Base-by-base conservation (phyloP, 2,113 vertebrate genomes). In the Bufo gargarizans region DNA sequence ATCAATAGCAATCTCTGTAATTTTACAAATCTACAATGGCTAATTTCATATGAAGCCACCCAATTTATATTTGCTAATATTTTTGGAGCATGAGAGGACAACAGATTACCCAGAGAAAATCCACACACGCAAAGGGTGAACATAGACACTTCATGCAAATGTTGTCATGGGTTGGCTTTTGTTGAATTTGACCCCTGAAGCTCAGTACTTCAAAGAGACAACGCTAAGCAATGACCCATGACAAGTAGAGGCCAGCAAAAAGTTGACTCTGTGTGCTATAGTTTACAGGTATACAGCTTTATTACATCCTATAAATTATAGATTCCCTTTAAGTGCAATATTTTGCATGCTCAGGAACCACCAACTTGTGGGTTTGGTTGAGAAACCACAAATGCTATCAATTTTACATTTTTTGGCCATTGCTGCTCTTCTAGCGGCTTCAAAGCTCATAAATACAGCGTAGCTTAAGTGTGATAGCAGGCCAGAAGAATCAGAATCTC, bases 271-370 rank as follows among this genome's bases (percentile, higher is more conserved):
- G 4, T 55, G 6, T 53, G 6, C 6, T 22, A 71, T 71, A 33
- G 47, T 53, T 84, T 69, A 69, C 65, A 55, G 65, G 47, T 71
- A 14, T 33, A 71, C 19, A 12, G 45, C 10, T n/a, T 69, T 84
- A 71, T 84, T 71, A 69, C 45, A 71, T 22, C 45, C 20, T 61
- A 10, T 84, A 55, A 84, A 84, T 84, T 22, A 84, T 69, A 84
- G 49, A 84, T 69, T 83, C 49, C 22, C 81, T 69, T 67, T 69
- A 83, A 83, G 61, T 83, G 81, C 45, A 65, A 53, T 69, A 83
- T 67, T 83, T 83, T 83, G 61, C 81, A 49, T 84, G 20, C 49
- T 55, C 82, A 71, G 19, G 67, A 55, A 55, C 63, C 49, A 67
- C n/a, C 50, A 71, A 12, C 49, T 22, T 69, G 5, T n/a, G 9